Evolutionary conservation across 2,888 invertebrate genomes (phyloP).

Genomic region (Pecten maximus): DNA sequence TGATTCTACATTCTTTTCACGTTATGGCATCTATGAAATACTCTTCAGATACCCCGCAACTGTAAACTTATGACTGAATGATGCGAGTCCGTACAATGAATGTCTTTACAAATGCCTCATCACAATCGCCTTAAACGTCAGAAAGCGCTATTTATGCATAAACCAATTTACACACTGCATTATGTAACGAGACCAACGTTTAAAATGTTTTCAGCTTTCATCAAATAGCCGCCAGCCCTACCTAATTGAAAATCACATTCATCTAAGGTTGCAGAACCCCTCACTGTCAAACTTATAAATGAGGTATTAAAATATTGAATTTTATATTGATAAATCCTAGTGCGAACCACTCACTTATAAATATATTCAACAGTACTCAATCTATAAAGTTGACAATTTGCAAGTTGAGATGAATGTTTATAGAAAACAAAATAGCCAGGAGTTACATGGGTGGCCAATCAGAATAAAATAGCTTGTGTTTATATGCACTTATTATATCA

Average conservation of each 20-base stretch:
- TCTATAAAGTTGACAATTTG: background rate
- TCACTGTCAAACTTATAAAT: background rate
- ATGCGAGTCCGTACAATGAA: background rate
- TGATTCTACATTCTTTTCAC: background rate
- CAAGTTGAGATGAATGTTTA: background rate
- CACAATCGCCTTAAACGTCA: background rate
- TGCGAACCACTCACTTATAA: background rate
- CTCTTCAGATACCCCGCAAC: background rate
- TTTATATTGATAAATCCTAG: background rate
- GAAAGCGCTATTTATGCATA: background rate
- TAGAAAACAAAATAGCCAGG: background rate
- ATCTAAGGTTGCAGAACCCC: background rate
- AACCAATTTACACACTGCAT: background rate
- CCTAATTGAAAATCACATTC: background rate
- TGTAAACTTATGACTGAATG: background rate
- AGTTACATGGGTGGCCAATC: background rate
- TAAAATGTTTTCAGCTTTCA: background rate
- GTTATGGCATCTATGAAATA: background rate
- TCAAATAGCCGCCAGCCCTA: background rate
- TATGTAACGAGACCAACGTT: background rate
- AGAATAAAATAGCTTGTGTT: background rate
- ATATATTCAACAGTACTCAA: background rate
- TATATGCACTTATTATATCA: constrained; percentile 30
- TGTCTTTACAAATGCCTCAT: background rate
- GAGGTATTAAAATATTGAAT: background rate